Evolutionary conservation across 2,113 vertebrate genomes (phyloP), one percentile per base, ranked within the genome.

Genomic region (Catagonus wagneri): DNA sequence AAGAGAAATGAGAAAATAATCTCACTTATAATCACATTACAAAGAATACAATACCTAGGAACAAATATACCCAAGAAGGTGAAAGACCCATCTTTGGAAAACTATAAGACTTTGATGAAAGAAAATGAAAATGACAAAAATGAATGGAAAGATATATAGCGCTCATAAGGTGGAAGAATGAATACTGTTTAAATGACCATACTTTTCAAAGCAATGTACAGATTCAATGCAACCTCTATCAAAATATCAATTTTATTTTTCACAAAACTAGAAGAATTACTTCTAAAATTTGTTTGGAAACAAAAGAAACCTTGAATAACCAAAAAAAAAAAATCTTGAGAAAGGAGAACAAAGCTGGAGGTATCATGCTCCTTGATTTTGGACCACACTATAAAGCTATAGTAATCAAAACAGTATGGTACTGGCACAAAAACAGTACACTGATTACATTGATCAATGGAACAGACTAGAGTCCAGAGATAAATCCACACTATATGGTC

Each of bases 391-490:
- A n/a, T 50, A 78, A n/a, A 78, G 50, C 17, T 14, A 56, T 52
- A 56, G 6, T 34, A 34, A 23, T 0, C 7, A 19, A 22, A 54
- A 78, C 19, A 78, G 32, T 23, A 78, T 34, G 32, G 6, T 12
- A 8, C 75, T 8, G 11, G 52, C 19, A 54, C 32, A 78, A 34
- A 78, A 56, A 23, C 6, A 56, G 75, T 15, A 34, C 19, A 23
- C 0, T 23, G 19, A 34, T 20, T 15, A 34, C 19, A 23, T 0
- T 23, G 19, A 34, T 20, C 52, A 56, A 34, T 1, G 32, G 52
- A 32, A 56, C 75, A 56, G 52, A 8, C 32, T 15, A 56, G 52
- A 54, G 14, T 4, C 76, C 54, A 36, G 76, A 79, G 34, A 16
- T 16, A 25, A 36, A 25, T 15, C 76, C n/a, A 79, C 54, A 58